Percentiles rank a stretch among this genome's conserved stretches.
These are phyloP conservation scores for Steatornis caripensis DNA, from an alignment of 2,113 vertebrate species.

Conservation along the genomic window DNA sequence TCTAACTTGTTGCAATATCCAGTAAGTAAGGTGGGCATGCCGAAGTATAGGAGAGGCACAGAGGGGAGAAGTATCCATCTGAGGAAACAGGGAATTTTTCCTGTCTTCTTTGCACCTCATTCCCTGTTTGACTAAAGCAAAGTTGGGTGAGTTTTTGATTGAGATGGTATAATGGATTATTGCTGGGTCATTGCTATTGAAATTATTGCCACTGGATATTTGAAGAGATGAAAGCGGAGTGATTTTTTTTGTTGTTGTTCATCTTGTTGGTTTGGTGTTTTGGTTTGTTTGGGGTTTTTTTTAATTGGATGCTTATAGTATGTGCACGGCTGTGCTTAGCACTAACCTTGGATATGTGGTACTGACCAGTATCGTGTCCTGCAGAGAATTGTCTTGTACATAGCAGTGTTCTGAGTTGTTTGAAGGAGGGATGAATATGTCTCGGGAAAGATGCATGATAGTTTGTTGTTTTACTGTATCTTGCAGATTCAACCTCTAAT, in stretches of 20 bases:
- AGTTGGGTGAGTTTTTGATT: not conserved
- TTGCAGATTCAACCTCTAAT: constrained; percentile 77
- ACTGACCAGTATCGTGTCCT: not conserved
- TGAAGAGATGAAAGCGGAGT: not conserved
- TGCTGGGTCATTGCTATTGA: not conserved
- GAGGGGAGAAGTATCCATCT: not conserved
- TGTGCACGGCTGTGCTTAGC: not conserved
- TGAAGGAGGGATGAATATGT: constrained; percentile 61
- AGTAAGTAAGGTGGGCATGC: not conserved
- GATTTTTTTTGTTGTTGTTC: not conserved
- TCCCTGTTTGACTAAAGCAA: not conserved
- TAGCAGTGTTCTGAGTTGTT: constrained; percentile 39
- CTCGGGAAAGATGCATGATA: constrained; percentile 74
- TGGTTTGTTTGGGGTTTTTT: not conserved
- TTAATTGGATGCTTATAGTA: not conserved
- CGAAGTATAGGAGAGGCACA: not conserved
- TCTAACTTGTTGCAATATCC: not conserved
- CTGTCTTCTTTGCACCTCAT: not conserved
- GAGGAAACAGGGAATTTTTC: not conserved
- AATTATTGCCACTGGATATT: not conserved
- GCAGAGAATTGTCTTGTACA: constrained; percentile 2
- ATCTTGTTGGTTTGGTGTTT: not conserved
- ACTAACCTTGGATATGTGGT: not conserved
- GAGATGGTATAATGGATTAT: not conserved
- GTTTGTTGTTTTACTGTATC: constrained; percentile 79